phyloP scores from a whole-genome alignment of 2,113 vertebrate genomes.

The Hiodon alosoides region DNA sequence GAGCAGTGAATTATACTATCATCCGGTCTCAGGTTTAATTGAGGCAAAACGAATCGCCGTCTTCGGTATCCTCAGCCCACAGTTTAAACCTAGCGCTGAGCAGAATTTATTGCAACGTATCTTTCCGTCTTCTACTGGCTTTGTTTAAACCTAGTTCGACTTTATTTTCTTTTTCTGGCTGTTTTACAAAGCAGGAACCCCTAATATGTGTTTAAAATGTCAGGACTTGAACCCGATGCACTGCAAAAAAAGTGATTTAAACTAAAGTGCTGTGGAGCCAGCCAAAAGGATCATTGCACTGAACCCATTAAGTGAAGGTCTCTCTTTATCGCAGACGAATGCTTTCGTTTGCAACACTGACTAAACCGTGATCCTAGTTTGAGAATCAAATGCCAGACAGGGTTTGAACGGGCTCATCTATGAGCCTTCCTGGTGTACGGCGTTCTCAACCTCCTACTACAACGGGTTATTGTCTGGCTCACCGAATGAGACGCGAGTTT shows the following conservation, averaged over 20 bases:
- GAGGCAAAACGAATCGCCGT: not conserved
- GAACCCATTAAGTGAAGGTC: not conserved
- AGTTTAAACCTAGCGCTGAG: conserved; percentile 34
- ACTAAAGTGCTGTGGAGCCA: not conserved
- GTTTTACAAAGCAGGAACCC: not conserved
- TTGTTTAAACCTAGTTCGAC: not conserved
- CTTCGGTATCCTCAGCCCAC: conserved; percentile 18
- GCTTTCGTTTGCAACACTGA: not conserved
- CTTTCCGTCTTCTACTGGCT: not conserved
- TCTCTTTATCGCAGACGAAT: no score
- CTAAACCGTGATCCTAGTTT: not conserved
- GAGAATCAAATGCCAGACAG: no score
- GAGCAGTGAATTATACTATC: conserved; percentile 6
- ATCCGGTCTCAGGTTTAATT: conserved; percentile 15
- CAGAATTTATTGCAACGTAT: conserved; percentile 12
- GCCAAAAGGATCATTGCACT: not conserved
- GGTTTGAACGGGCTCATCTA: not conserved
- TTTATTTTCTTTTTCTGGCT: not conserved
- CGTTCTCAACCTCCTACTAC: not conserved
- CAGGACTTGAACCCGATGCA: not conserved
- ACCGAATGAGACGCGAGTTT: conserved; percentile 41
- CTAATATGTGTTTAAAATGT: not conserved
- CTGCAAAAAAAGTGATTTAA: not conserved
- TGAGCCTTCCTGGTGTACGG: not conserved
- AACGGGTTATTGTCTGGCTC: not conserved